Conservation (phyloP, 23 tunicate species). For the Ascidia mentula region DNA sequence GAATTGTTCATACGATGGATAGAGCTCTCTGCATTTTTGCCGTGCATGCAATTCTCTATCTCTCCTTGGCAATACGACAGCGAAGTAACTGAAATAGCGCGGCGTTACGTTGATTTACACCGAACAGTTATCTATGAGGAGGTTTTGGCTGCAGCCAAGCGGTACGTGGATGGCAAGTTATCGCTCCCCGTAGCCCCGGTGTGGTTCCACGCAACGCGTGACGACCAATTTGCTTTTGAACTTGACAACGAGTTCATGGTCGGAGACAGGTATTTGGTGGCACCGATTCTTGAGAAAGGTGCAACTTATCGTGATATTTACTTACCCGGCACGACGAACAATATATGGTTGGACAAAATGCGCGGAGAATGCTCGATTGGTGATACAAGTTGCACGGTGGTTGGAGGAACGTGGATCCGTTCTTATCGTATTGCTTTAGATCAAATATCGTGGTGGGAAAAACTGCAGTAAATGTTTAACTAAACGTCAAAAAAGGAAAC, state of each 20-base stretch:
- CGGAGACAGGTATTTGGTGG: conserved; percentile 71
- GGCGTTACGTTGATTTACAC: conserved; percentile 47
- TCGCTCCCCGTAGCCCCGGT: conserved; percentile 45
- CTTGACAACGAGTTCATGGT: conserved; percentile 66
- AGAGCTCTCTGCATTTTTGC: conserved; percentile 70
- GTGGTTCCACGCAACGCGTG: conserved; percentile 42
- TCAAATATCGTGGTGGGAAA: conserved; percentile 90
- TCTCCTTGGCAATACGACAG: conserved; percentile 89
- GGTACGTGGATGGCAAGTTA: conserved; percentile 33
- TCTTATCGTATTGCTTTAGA: conserved; percentile 31
- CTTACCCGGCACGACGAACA: conserved; percentile 30
- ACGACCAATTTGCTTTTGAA: conserved; percentile 32
- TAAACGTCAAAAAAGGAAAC: no score
- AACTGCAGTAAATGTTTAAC: background rate
- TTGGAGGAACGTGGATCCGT: conserved; percentile 50
- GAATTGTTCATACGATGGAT: conserved; percentile 85
- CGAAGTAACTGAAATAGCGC: conserved; percentile 40
- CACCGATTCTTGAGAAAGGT: conserved; percentile 52
- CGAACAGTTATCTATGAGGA: conserved; percentile 52
- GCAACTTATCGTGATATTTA: conserved; percentile 44
- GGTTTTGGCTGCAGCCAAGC: conserved; percentile 26
- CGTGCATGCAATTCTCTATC: conserved; percentile 80
- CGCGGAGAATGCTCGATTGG: conserved; percentile 20
- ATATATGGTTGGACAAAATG: conserved; percentile 50
- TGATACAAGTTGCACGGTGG: conserved; percentile 9